Evolutionary conservation across 1,140 invertebrate species (phyloP), one percentile per base, ranked within the genome.

Genomic region (Micrasema longulum): DNA sequence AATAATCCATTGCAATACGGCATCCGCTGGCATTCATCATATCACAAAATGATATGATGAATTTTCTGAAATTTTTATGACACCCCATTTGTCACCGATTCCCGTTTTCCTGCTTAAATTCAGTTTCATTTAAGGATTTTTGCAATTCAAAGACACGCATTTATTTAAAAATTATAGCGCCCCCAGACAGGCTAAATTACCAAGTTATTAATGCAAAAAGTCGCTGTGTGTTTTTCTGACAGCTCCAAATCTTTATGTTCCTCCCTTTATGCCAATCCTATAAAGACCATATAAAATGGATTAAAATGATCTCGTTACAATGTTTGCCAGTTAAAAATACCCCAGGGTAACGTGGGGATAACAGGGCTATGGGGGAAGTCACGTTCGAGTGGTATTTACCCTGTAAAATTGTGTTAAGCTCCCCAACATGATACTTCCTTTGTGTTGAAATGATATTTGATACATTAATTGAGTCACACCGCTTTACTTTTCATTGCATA

Each of bases 221-320:
- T 47, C 14, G 10, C n/a, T 10, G 60, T n/a, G 41, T 31, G 26
- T 64, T 64, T 64, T 64, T 31, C 14, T 47, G 60, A 64, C 60
- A 64, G 60, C 60, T 47, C 60, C 4, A 18, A 63, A 47, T 47
- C 60, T 47, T 64, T 47, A 47, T 45, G 43, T 16, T 16, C 14
- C 14, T 43, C 45, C 31, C 50, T 66, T 50, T 31, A 64, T 64
- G 62, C 43, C 41, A 52, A 66, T 66, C 64, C 64, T 47, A 52
- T 66, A 66, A 66, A 66, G 64, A 52, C 31, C 60, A 47, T 66
- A 66, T 66, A 50, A 66, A 66, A 66, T 52, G 64, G 64, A 45
- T 66, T 66, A 66, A 66, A 66, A 66, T 53, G 64, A 66, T 66
- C 64, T 52, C 45, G 64, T 66, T 66, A 66, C 48, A 66, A 52